Percentiles rank a stretch among this genome's conserved stretches.
phyloP scores from a whole-genome alignment of 2,113 vertebrate genomes.

The Epinephelus fuscoguttatus region DNA sequence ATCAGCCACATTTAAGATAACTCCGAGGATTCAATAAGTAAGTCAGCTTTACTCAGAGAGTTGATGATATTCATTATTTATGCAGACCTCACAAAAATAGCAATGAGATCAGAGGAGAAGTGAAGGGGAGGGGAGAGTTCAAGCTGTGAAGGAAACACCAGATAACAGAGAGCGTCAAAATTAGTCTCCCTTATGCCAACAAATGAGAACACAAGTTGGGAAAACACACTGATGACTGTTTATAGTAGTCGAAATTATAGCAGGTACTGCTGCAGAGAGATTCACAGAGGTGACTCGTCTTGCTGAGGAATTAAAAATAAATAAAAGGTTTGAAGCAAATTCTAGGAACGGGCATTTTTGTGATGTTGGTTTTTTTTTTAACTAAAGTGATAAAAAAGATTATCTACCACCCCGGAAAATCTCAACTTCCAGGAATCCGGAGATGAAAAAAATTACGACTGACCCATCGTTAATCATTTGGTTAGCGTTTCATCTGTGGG shows the following conservation, averaged over 20 bases:
- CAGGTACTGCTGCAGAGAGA: slow-evolving; percentile 13
- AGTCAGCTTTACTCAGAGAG: slow-evolving; percentile 31
- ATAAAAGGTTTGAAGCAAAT: slow-evolving; percentile 4
- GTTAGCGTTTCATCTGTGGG: slow-evolving; percentile 37
- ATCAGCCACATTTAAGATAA: slow-evolving; percentile 10
- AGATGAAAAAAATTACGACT: slow-evolving; percentile 33
- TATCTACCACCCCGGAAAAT: slow-evolving; percentile 16
- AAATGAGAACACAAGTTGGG: slow-evolving; percentile 34
- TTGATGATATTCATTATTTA: slow-evolving; percentile 63
- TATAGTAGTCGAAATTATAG: slow-evolving; percentile 9
- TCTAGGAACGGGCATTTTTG: neutral
- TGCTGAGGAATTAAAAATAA: slow-evolving; percentile 26
- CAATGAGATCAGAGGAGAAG: slow-evolving; percentile 40
- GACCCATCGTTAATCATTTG: slow-evolving; percentile 39
- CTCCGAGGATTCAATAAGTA: slow-evolving; percentile 18
- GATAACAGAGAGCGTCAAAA: slow-evolving; percentile 53
- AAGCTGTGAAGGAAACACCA: slow-evolving; percentile 47
- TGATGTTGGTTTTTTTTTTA: slow-evolving; percentile 27
- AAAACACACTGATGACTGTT: slow-evolving; percentile 29
- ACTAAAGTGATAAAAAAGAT: slow-evolving; percentile 7
- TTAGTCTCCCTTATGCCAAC: slow-evolving; percentile 33
- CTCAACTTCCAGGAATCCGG: slow-evolving; percentile 13
- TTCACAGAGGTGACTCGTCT: slow-evolving; percentile 1
- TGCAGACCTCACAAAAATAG: slow-evolving; percentile 53
- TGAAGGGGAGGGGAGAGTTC: slow-evolving; percentile 31